Evolutionary conservation across 2,888 invertebrate genomes (phyloP).

Genomic region (Periphyllus acericola): DNA sequence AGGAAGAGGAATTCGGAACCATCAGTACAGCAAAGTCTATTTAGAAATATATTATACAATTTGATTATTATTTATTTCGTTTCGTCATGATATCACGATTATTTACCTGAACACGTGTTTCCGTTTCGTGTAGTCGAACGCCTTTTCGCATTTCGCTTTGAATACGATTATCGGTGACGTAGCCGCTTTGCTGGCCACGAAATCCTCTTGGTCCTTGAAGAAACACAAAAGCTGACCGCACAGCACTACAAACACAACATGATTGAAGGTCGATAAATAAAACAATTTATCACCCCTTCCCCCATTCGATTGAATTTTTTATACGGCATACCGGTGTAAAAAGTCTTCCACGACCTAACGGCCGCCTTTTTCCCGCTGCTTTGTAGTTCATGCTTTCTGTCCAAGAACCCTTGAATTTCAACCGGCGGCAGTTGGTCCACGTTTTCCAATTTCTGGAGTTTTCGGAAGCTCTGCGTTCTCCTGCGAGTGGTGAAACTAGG

Average conservation of each 20-base stretch:
- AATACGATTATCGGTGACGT: slow-evolving; percentile 82
- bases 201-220: slow-evolving; percentile 95
- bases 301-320: background rate
- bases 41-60: background rate
- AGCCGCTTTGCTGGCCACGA: slow-evolving; percentile 86
- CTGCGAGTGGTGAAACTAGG: slow-evolving; percentile 95
- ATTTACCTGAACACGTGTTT: slow-evolving; percentile 82
- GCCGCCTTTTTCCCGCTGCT: slow-evolving; percentile 94
- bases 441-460: slow-evolving; percentile 73
- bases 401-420: slow-evolving; percentile 89
- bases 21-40: slow-evolving; percentile 83
- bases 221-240: slow-evolving; percentile 97
- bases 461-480: slow-evolving; percentile 86
- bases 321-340: slow-evolving; percentile 75
- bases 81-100: too few species aligned
- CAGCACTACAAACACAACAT: slow-evolving; percentile 72
- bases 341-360: slow-evolving; percentile 94
- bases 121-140: slow-evolving; percentile 94
- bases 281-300: background rate
- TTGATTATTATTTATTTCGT: background rate
- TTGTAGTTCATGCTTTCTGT: slow-evolving; percentile 93
- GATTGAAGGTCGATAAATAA: background rate
- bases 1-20: slow-evolving; percentile 94
- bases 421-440: slow-evolving; percentile 80
- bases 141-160: slow-evolving; percentile 84